Evolutionary conservation across 2,113 vertebrate genomes (phyloP).

Genomic region (Morone chrysops): DNA sequence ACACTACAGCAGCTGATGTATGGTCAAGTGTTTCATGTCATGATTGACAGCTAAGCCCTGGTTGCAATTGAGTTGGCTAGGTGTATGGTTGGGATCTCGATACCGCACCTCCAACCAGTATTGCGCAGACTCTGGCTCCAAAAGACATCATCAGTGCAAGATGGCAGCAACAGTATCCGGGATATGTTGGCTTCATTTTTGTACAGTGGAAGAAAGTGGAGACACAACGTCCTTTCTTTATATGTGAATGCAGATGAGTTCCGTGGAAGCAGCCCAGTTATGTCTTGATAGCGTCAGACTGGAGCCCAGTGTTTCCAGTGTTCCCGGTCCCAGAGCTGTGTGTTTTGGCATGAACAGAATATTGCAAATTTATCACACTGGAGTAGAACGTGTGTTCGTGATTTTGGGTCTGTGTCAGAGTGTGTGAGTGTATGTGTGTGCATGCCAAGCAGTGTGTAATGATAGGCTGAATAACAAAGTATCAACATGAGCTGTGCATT

Average conservation of each 20-base stretch:
- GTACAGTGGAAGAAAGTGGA: too few species aligned
- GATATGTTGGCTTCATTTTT: too few species aligned
- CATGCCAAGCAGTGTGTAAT: conserved; percentile 22
- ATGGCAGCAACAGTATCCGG: too few species aligned
- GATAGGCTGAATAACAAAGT: conserved; percentile 53
- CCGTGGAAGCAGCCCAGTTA: conserved; percentile 1
- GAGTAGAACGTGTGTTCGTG: conserved; percentile 13
- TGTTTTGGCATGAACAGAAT: conserved; percentile 8
- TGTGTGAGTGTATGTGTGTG: conserved; percentile 7
- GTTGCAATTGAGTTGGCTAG: too few species aligned
- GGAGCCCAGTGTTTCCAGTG: conserved; percentile 9
- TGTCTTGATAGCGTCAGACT: conserved; percentile 5
- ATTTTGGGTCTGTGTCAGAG: conserved; percentile 13
- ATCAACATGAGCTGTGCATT: conserved; percentile 36
- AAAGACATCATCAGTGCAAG: too few species aligned
- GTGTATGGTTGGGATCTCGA: too few species aligned
- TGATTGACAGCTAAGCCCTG: too few species aligned
- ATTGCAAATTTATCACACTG: conserved; percentile 41
- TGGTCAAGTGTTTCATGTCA: too few species aligned
- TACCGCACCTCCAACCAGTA: too few species aligned
- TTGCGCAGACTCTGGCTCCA: too few species aligned
- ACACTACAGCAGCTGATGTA: too few species aligned
- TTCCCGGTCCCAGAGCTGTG: conserved; percentile 13
- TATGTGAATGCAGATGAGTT: not conserved
- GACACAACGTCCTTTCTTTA: too few species aligned